phyloP scores from a whole-genome alignment of 2,888 invertebrate genomes.

The Drosophila borborema region DNA sequence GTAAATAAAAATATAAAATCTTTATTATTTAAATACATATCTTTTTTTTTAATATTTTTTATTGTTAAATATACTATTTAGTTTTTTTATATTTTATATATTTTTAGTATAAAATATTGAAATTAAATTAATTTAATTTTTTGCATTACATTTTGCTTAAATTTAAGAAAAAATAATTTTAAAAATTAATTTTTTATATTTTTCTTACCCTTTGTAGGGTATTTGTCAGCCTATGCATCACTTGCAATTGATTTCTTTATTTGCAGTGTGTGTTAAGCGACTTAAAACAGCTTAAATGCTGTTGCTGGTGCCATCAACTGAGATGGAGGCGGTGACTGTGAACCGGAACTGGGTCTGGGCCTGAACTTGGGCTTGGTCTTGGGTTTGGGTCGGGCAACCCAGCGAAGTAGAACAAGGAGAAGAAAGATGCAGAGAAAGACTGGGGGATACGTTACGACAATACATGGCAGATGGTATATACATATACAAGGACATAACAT shows the following conservation, averaged over 20 bases:
- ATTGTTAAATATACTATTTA: no score
- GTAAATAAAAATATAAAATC: no score
- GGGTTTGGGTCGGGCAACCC: not conserved
- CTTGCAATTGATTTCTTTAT: conserved; percentile 42
- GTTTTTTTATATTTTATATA: no score
- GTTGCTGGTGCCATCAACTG: conserved; percentile 27
- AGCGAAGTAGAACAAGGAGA: not conserved
- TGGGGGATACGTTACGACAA: not conserved
- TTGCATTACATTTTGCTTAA: no score
- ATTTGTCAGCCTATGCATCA: conserved; percentile 14
- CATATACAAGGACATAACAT: conserved; percentile 37
- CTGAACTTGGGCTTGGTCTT: no score
- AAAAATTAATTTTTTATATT: not conserved
- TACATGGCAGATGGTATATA: not conserved
- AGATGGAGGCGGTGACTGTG: not conserved
- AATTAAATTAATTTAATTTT: no score
- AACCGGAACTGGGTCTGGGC: conserved; percentile 5
- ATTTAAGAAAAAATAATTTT: not conserved
- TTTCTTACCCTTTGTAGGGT: conserved; percentile 21
- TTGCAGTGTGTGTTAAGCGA: conserved; percentile 63
- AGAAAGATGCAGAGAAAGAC: not conserved
- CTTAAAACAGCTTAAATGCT: conserved; percentile 72
- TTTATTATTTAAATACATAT: no score
- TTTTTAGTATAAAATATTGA: no score
- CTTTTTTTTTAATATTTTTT: no score